These are phyloP conservation scores for Sphaeridia pumilis DNA, from an alignment of 2,888 invertebrate species.

Conservation along the genomic window DNA sequence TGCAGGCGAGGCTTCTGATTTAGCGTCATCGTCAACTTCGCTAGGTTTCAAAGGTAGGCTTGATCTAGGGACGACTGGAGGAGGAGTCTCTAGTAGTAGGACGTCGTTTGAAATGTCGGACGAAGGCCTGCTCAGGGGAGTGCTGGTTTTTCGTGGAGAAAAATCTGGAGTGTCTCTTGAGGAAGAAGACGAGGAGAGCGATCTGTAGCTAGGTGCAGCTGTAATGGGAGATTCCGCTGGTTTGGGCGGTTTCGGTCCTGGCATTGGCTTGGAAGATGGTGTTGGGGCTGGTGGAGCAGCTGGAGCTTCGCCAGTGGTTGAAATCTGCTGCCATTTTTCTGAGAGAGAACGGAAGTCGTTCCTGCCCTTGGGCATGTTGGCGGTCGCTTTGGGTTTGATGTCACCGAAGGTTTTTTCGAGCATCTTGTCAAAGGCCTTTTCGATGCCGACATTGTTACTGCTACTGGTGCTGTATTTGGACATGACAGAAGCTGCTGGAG, in stretches of 20 bases:
- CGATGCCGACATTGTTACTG: conserved; percentile 26
- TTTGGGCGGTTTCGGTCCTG: neutral
- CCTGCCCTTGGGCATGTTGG: conserved; percentile 28
- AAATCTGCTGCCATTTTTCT: conserved; percentile 39
- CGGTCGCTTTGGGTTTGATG: conserved; percentile 16
- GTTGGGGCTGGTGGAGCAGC: conserved; percentile 13
- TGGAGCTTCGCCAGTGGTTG: conserved; percentile 30
- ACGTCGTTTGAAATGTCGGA: neutral
- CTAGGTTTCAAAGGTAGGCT: neutral
- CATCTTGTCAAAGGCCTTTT: conserved; percentile 34
- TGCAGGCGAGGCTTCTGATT: neutral
- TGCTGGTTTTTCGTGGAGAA: neutral
- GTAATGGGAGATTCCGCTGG: conserved; percentile 7
- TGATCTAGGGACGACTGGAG: neutral
- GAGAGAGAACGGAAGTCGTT: conserved; percentile 39
- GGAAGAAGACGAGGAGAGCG: neutral
- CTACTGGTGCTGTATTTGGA: conserved; percentile 2
- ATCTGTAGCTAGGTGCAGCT: neutral
- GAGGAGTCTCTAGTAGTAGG: too few relatives aligned
- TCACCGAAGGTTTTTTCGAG: conserved; percentile 23
- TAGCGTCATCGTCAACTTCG: neutral
- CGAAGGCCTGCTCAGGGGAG: neutral
- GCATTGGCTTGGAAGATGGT: neutral
- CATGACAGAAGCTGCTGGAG: neutral
- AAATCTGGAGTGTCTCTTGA: conserved; percentile 8